Evolutionary conservation across 2,888 invertebrate genomes (phyloP), one percentile per base, ranked within the genome.

Genomic region (Caenorhabditis panamensis): DNA sequence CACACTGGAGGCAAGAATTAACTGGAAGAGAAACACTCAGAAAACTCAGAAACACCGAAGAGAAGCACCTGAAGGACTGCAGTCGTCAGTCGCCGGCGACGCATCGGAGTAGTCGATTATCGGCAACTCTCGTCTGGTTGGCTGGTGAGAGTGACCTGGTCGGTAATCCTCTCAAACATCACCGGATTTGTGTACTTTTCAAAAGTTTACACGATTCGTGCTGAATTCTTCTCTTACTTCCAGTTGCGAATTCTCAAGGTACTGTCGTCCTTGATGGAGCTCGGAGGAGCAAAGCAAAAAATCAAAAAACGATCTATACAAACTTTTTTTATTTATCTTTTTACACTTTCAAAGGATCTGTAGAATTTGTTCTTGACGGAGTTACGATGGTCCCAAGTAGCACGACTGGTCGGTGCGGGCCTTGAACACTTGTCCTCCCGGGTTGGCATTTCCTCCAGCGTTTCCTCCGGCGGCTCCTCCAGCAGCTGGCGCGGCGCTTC

Each of bases 341-440:
- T 41, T 41, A 41, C 41, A 41, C 41, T 41, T 41, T 41, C 41
- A 41, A 41, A 41, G 41, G 41, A 41, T 41, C n/a, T 41, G 41
- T 11, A 6, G 41, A 41, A 6, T 6, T 41, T 41, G 41, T 41
- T 3, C 13, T 49, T 20, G 49, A 20, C 49, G 49, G 16, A 2
- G 4, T 53, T 26, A 53, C 11, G 61, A 64, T 73, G 73, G 51
- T 62, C 78, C 78, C 20, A 78, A 47, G 61, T 78, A 78, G 64
- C 67, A 67, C 20, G 78, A 78, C 61, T 78, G 78, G 53, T 78
- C 78, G 37, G 78, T 78, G 24, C 78, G 69, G 2, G 78, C 78
- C 64, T 78, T 78, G 78, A 78, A 78, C 16, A 78, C 78, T 53
- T 78, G 78, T 53, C 49, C 63, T 71, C 78, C 78, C 20, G 71